Conservation (phyloP, 2,888 invertebrate species). For the Mythimna vitellina region DNA sequence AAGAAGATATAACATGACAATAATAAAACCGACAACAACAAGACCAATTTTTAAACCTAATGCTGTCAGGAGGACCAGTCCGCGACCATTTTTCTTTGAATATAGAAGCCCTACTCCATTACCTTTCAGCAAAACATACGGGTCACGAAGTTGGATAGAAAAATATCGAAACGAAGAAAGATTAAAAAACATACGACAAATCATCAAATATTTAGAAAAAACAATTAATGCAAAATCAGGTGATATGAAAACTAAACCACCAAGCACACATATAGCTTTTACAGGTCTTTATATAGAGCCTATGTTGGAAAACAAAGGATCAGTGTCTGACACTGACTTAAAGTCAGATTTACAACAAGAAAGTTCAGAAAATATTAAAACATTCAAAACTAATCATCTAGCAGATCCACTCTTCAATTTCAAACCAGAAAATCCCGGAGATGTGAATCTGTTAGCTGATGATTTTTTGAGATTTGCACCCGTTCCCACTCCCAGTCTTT, state of each 20-base stretch:
- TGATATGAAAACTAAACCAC: slow-evolving; percentile 78
- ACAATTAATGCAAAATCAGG: slow-evolving; percentile 86
- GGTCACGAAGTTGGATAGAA: slow-evolving; percentile 85
- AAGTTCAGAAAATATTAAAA: slow-evolving; percentile 72
- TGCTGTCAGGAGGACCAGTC: slow-evolving; percentile 83
- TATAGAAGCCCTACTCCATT: slow-evolving; percentile 82
- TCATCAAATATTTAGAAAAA: slow-evolving; percentile 85
- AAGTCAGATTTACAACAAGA: slow-evolving; percentile 67
- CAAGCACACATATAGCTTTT: slow-evolving; percentile 80
- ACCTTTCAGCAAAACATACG: slow-evolving; percentile 82
- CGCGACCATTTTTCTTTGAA: slow-evolving; percentile 88
- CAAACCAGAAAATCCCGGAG: slow-evolving; percentile 94
- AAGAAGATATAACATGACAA: slow-evolving; percentile 59
- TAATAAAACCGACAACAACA: slow-evolving; percentile 61
- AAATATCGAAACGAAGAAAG: slow-evolving; percentile 85
- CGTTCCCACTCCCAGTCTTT: slow-evolving; percentile 61
- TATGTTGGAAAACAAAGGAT: slow-evolving; percentile 66
- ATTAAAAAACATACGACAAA: slow-evolving; percentile 84
- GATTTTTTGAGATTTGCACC: slow-evolving; percentile 81
- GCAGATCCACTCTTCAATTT: slow-evolving; percentile 93
- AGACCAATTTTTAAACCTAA: slow-evolving; percentile 65
- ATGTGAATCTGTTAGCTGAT: slow-evolving; percentile 93
- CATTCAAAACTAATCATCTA: slow-evolving; percentile 76
- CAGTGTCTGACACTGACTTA: slow-evolving; percentile 26
- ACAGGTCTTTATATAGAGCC: slow-evolving; percentile 84